Percentiles rank a stretch among this genome's conserved stretches.
phyloP scores from a whole-genome alignment of 2,888 invertebrate genomes.

The Antheraea yamamai region DNA sequence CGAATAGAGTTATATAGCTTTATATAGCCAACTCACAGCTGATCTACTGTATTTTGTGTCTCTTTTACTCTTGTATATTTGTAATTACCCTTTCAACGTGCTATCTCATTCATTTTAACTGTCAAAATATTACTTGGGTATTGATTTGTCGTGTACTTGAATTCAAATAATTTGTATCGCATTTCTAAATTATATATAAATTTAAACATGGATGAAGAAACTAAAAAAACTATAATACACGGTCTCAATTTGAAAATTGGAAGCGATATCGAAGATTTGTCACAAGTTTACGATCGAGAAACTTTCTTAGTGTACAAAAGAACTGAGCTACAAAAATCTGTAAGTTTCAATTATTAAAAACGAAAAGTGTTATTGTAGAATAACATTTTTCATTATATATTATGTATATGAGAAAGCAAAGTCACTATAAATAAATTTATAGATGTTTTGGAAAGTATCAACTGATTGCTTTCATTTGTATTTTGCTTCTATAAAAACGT shows the following conservation, averaged over 20 bases:
- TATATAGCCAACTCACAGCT: no score
- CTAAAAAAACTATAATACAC: slow-evolving; percentile 75
- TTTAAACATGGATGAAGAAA: slow-evolving; percentile 46
- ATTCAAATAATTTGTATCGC: background rate
- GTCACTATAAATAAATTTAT: background rate
- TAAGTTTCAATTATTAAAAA: slow-evolving; percentile 41
- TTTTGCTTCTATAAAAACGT: background rate
- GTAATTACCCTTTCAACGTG: no score
- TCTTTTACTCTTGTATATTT: no score
- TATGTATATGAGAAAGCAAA: background rate
- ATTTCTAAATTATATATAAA: background rate
- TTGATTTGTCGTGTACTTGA: background rate
- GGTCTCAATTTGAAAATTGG: slow-evolving; percentile 67
- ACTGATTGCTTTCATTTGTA: background rate
- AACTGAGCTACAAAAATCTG: slow-evolving; percentile 55
- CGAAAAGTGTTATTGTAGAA: background rate
- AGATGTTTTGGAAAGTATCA: background rate
- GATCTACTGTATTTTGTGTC: no score
- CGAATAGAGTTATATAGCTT: no score
- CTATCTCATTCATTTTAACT: background rate
- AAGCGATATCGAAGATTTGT: slow-evolving; percentile 62
- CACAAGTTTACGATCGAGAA: slow-evolving; percentile 52
- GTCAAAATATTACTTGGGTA: background rate
- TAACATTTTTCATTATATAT: background rate
- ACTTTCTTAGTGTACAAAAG: slow-evolving; percentile 52